Evolutionary conservation across 37 sponge, comb jelly and placozoan genomes (phyloP).

Genomic region (Lycopodina hypogea): DNA sequence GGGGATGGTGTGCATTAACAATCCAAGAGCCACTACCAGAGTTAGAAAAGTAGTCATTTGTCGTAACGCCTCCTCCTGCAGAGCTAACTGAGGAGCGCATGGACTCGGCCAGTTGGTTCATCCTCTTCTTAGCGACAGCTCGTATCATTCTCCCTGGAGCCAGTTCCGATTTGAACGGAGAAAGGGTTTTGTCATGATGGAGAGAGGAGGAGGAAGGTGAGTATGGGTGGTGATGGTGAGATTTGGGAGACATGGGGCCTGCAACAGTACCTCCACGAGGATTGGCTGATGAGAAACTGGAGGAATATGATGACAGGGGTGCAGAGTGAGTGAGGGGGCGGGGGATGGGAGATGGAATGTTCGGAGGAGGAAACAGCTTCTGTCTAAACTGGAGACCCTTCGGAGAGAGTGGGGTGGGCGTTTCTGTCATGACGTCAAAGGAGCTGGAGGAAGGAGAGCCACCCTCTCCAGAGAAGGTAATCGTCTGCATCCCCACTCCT

Average conservation of each 20-base stretch:
- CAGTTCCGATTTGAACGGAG: conserved; percentile 41
- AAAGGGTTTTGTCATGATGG: conserved; percentile 36
- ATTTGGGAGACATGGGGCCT: background rate
- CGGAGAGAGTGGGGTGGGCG: conserved; percentile 47
- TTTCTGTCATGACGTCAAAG: conserved; percentile 6
- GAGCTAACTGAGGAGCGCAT: background rate
- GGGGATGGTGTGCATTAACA: background rate
- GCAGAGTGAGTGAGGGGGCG: background rate
- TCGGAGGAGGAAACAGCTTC: conserved; percentile 13
- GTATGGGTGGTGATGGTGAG: background rate
- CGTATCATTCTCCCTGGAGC: background rate
- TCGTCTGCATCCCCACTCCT: background rate
- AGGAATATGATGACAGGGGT: background rate
- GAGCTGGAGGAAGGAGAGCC: background rate
- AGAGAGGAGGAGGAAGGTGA: background rate
- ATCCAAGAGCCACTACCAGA: conserved; percentile 1
- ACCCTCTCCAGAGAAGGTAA: too few species aligned
- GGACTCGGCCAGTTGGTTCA: background rate
- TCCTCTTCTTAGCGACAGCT: background rate
- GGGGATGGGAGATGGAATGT: conserved; percentile 41
- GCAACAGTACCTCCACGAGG: background rate
- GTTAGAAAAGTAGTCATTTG: background rate
- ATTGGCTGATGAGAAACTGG: background rate
- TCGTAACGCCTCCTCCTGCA: background rate
- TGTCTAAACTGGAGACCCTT: conserved; percentile 52